phyloP scores from a whole-genome alignment of 2,888 invertebrate genomes.

The Tillus elongatus region DNA sequence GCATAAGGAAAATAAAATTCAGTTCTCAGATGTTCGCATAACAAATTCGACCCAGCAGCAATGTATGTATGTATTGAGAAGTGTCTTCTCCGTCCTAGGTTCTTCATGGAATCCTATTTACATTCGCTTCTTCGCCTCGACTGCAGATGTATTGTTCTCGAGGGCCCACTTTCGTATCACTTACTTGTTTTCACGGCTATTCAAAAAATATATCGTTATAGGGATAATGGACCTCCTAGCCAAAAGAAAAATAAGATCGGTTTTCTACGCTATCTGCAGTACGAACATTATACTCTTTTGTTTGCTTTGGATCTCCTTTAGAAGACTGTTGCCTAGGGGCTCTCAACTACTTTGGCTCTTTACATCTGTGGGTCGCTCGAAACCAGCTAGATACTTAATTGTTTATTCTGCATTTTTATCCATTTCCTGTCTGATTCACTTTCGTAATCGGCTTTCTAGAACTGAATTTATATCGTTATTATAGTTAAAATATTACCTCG shows the following conservation, averaged over 20 bases:
- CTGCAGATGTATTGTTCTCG: slow-evolving; percentile 29
- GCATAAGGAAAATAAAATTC: slow-evolving; percentile 3
- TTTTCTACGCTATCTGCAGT: slow-evolving; percentile 12
- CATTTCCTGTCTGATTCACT: too few species aligned
- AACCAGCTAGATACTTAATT: neutral
- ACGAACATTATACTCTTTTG: too few species aligned
- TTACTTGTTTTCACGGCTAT: slow-evolving; percentile 31
- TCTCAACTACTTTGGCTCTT: neutral
- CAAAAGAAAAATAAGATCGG: slow-evolving; percentile 23
- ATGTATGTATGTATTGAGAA: slow-evolving; percentile 19
- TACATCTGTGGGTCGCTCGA: neutral
- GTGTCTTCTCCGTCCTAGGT: slow-evolving; percentile 20
- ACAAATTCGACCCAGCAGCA: slow-evolving; percentile 23
- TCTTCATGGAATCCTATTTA: slow-evolving; percentile 28
- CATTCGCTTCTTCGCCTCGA: slow-evolving; percentile 29
- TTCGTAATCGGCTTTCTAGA: too few species aligned
- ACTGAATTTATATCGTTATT: too few species aligned
- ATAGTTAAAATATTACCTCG: too few species aligned
- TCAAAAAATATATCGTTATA: slow-evolving; percentile 29
- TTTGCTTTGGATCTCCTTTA: too few species aligned
- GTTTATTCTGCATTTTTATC: too few species aligned
- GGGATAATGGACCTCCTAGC: slow-evolving; percentile 27
- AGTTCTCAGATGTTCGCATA: slow-evolving; percentile 12
- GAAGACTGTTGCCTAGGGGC: neutral
- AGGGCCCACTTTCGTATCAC: slow-evolving; percentile 33